Conservation (phyloP, 2,888 invertebrate genomes). For the Lasioglossum morio region DNA sequence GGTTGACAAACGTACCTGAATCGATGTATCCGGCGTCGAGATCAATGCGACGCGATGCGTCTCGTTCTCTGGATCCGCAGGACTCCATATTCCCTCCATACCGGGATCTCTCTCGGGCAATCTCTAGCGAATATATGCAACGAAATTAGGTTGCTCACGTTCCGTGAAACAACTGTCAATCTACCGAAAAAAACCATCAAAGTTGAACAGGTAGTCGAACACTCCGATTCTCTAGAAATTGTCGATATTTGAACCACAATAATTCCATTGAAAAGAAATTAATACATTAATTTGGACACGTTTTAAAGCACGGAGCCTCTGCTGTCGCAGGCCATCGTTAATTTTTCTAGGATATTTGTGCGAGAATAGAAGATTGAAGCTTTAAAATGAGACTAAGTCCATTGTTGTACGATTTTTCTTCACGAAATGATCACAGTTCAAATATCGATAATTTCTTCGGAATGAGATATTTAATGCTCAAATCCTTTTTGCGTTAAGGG, state of each 20-base stretch:
- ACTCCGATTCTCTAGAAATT: neutral
- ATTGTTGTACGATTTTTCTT: too few relatives aligned
- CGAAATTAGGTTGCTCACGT: neutral
- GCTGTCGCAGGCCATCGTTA: too few relatives aligned
- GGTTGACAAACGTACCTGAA: constrained; percentile 22
- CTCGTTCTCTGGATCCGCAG: neutral
- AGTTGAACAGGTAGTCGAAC: neutral
- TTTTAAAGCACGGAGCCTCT: too few relatives aligned
- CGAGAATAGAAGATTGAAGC: too few relatives aligned
- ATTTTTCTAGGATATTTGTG: too few relatives aligned
- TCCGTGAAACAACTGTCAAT: neutral
- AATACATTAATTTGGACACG: neutral
- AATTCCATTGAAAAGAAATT: neutral
- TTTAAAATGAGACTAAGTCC: too few relatives aligned
- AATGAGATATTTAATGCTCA: neutral
- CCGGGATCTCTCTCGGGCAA: neutral
- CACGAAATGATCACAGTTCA: too few relatives aligned
- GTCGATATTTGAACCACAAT: neutral
- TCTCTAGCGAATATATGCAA: neutral
- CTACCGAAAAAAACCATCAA: neutral
- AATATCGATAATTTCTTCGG: neutral
- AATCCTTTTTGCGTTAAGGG: neutral
- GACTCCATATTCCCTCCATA: neutral
- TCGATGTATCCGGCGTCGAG: neutral
- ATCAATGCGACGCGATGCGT: neutral